These are phyloP conservation scores for Meloidogyne chitwoodi DNA, from an alignment of 1,140 invertebrate genomes.

Conservation along the genomic window DNA sequence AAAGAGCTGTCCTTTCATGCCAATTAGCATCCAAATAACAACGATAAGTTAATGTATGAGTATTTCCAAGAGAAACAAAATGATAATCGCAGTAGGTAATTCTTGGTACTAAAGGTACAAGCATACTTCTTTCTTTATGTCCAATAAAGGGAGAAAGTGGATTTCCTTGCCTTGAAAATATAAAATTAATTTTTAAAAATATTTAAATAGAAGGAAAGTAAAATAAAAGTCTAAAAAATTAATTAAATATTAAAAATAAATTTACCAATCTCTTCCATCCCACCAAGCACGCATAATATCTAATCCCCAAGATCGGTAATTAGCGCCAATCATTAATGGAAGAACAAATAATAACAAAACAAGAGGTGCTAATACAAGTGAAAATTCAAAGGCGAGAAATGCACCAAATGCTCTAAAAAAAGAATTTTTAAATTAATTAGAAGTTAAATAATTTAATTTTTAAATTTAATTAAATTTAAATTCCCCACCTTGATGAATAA, in stretches of 20 bases:
- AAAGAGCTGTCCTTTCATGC: conserved; percentile 29
- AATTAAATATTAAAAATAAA: neutral
- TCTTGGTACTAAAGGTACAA: conserved; percentile 25
- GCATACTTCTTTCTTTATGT: neutral
- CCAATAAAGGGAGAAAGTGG: conserved; percentile 19
- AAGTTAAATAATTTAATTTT: neutral
- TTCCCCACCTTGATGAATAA: conserved; percentile 17
- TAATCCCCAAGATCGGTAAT: conserved; percentile 28
- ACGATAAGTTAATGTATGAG: conserved; percentile 22
- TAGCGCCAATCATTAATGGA: conserved; percentile 26
- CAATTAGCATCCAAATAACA: conserved; percentile 35
- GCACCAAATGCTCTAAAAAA: conserved; percentile 25
- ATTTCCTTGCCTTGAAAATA: conserved; percentile 19
- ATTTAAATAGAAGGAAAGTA: too few species aligned
- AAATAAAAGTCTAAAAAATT: neutral
- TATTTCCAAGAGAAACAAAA: conserved; percentile 26
- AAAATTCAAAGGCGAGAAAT: conserved; percentile 23
- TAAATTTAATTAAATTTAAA: neutral
- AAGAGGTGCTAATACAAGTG: conserved; percentile 28
- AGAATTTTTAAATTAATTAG: neutral
- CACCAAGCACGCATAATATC: conserved; percentile 37
- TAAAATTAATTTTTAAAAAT: too few species aligned
- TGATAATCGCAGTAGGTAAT: conserved; percentile 33
- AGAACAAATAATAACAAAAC: conserved; percentile 25
- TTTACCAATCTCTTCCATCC: conserved; percentile 26